A percentile compares a stretch with the other conserved stretches of the same genome.
Evolutionary conservation across 1,140 invertebrate genomes (phyloP).

Genomic region (Globodera rostochiensis): DNA sequence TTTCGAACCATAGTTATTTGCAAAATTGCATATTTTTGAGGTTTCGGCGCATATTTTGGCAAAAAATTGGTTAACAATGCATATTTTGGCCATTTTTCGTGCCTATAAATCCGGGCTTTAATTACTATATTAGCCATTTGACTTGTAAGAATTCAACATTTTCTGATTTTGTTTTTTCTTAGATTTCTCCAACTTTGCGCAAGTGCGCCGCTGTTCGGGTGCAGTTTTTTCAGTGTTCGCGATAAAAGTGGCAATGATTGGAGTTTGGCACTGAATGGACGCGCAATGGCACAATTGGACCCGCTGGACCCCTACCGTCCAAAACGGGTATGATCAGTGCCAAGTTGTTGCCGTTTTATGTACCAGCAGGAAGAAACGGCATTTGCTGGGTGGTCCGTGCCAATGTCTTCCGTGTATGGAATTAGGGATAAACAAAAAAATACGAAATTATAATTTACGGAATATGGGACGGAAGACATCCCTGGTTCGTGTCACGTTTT

Average conservation of each 20-base stretch:
- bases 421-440: background rate
- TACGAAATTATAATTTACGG: background rate
- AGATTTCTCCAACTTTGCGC: background rate
- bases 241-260: background rate
- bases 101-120: background rate
- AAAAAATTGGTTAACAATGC: background rate
- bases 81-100: background rate
- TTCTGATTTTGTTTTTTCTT: background rate
- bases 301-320: background rate
- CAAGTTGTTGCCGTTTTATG: no score
- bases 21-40: no score
- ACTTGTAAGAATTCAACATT: no score
- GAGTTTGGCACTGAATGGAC: background rate
- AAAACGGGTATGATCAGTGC: background rate
- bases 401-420: no score
- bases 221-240: background rate
- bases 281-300: background rate
- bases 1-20: no score
- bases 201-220: background rate
- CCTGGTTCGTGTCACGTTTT: background rate
- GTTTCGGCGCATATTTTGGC: background rate
- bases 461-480: background rate
- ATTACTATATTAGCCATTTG: no score
- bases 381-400: no score
- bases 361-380: no score